These are phyloP conservation scores for Erythrolamprus reginae DNA, from an alignment of 2,113 vertebrate species.

Conservation along the genomic window DNA sequence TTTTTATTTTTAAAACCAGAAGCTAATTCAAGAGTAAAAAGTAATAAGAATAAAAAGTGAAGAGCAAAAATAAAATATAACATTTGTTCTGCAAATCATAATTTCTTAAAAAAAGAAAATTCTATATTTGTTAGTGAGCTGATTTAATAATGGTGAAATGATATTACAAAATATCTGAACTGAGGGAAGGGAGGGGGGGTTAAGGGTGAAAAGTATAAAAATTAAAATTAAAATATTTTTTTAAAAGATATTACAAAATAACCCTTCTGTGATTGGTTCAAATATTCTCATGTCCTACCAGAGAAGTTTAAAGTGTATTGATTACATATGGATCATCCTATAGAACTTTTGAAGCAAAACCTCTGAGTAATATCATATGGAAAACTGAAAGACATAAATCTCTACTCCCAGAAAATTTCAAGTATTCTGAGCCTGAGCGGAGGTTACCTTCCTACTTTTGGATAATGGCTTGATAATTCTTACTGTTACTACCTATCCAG, in stretches of 20 bases:
- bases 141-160: background rate
- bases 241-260: background rate
- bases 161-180: background rate
- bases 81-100: background rate
- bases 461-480: background rate
- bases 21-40: fast-evolving
- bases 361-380: background rate
- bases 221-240: no score
- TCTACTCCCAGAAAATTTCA: background rate
- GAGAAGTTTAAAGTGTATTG: background rate
- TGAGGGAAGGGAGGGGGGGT: no score
- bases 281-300: background rate
- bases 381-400: background rate
- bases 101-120: background rate
- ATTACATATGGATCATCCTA: background rate
- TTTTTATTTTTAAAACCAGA: slow-evolving; percentile 22
- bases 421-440: background rate
- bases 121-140: background rate
- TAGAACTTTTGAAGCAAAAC: background rate
- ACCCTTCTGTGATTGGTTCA: background rate
- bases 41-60: no score
- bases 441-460: background rate
- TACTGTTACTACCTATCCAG: background rate
- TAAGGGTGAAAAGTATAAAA: no score
- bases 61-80: background rate